phyloP scores from a whole-genome alignment of 92 coral and sea anemone genomes.

The Phenganax subtilis region DNA sequence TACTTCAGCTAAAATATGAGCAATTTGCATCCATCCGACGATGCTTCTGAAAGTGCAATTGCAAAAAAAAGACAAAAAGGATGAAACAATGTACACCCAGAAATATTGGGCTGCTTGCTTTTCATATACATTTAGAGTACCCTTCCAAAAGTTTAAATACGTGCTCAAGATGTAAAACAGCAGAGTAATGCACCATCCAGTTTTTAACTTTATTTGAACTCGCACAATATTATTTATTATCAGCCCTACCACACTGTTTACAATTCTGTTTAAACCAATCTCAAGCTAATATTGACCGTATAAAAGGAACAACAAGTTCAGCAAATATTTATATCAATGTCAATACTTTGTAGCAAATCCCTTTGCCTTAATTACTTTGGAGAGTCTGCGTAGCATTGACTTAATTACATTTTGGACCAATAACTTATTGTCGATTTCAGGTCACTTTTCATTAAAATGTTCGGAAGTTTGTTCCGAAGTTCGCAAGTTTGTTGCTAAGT shows the following conservation, averaged over 20 bases:
- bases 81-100: no score
- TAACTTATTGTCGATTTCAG: not conserved
- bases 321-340: slow-evolving; percentile 9
- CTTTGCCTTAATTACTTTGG: slow-evolving; percentile 6
- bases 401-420: slow-evolving; percentile 14
- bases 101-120: no score
- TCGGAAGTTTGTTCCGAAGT: no score
- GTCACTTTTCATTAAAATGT: no score
- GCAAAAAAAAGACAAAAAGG: no score
- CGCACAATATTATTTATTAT: not conserved
- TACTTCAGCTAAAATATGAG: no score
- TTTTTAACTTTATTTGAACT: not conserved
- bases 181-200: not conserved
- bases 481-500: no score
- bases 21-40: no score
- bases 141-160: no score
- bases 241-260: not conserved
- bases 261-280: not conserved
- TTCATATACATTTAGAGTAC: no score
- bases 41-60: no score
- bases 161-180: not conserved
- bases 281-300: not conserved
- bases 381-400: slow-evolving; percentile 9
- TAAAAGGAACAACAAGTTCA: not conserved
- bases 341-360: slow-evolving; percentile 19